A percentile compares a stretch with the other conserved stretches of the same genome.
phyloP scores from a whole-genome alignment of 92 coral and sea anemone genomes.

The Pocillopora grandis region DNA sequence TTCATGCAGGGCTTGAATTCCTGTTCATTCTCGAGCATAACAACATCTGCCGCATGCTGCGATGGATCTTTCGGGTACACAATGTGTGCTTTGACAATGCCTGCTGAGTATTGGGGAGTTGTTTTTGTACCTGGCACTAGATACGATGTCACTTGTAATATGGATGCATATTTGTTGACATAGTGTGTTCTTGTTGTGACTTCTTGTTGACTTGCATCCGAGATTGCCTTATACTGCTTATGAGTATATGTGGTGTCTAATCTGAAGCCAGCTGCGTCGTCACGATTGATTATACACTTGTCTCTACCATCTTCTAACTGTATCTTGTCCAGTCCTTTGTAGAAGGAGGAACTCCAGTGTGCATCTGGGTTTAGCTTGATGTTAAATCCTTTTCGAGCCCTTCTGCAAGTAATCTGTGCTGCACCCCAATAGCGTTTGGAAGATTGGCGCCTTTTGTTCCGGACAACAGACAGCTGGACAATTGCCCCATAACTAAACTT shows the following conservation, averaged over 20 bases:
- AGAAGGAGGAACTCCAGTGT: constrained; percentile 51
- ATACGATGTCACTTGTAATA: constrained; percentile 47
- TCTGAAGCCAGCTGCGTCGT: constrained; percentile 58
- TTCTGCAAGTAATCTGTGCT: constrained; percentile 55
- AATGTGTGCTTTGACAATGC: constrained; percentile 56
- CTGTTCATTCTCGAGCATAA: neutral
- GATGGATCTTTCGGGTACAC: constrained; percentile 48
- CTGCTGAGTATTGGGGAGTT: constrained; percentile 48
- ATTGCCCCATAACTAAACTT: constrained; percentile 62
- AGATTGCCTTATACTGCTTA: constrained; percentile 44
- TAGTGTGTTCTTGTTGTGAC: constrained; percentile 51
- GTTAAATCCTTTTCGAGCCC: constrained; percentile 57
- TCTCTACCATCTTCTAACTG: constrained; percentile 37
- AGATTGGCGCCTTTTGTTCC: constrained; percentile 51
- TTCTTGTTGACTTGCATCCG: constrained; percentile 43
- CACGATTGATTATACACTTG: constrained; percentile 35
- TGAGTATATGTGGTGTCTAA: constrained; percentile 54
- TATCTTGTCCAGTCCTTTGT: constrained; percentile 45
- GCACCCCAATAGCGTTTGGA: constrained; percentile 58
- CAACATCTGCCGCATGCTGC: constrained; percentile 50
- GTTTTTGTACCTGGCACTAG: constrained; percentile 45
- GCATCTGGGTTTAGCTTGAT: constrained; percentile 53
- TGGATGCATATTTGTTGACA: constrained; percentile 51
- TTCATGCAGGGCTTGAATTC: constrained; percentile 24
- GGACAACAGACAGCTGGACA: constrained; percentile 50